These are phyloP conservation scores for Metallyticus violacea DNA, from an alignment of 2,888 invertebrate genomes.

Conservation along the genomic window DNA sequence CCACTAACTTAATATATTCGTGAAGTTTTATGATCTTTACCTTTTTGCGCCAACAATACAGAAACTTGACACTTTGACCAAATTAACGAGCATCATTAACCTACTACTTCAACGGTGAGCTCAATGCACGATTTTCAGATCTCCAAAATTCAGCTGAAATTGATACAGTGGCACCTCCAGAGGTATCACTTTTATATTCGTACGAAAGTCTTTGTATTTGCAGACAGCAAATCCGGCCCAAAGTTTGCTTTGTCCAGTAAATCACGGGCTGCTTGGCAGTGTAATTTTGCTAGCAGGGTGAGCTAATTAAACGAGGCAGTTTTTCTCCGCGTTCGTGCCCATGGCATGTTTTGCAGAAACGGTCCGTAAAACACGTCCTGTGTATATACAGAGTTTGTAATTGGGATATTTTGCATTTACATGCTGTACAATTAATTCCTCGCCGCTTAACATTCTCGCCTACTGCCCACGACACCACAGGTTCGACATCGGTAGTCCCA, in stretches of 20 bases:
- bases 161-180: background rate
- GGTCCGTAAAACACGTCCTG: background rate
- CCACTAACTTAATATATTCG: too few relatives aligned
- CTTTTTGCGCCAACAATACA: too few relatives aligned
- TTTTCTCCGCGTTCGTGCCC: background rate
- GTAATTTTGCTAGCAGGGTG: background rate
- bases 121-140: too few relatives aligned
- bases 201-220: background rate
- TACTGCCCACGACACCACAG: background rate
- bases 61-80: too few relatives aligned
- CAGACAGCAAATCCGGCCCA: background rate
- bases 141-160: background rate
- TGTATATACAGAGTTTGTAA: background rate
- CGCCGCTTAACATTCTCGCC: background rate
- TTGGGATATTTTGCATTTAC: background rate
- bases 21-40: too few relatives aligned
- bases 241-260: background rate
- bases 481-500: background rate
- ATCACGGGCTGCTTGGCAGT: background rate
- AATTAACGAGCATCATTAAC: too few relatives aligned
- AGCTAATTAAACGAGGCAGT: background rate
- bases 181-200: too few relatives aligned
- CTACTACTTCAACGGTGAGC: too few relatives aligned
- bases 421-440: background rate
- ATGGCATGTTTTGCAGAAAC: background rate